Conservation (phyloP, 2,888 invertebrate genomes). For the Andrena bucephala region DNA sequence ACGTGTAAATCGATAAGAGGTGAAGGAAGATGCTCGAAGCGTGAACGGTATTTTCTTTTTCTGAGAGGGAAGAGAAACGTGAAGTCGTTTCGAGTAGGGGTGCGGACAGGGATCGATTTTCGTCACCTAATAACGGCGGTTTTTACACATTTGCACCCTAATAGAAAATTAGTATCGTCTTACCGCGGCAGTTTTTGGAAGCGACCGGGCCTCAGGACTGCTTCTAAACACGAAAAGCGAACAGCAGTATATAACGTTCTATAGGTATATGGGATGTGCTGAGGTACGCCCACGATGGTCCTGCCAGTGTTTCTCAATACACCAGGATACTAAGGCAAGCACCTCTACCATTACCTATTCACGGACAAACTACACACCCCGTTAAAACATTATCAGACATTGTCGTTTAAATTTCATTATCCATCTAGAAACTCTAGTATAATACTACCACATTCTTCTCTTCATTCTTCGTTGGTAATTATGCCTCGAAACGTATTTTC, state of each 20-base stretch:
- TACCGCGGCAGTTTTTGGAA: slow-evolving; percentile 76
- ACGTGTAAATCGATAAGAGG: neutral
- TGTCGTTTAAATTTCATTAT: too few species aligned
- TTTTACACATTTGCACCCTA: slow-evolving; percentile 74
- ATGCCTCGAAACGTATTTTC: too few species aligned
- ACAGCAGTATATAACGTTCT: slow-evolving; percentile 76
- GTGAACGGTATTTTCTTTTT: neutral
- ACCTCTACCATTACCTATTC: too few species aligned
- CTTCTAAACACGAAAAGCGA: slow-evolving; percentile 82
- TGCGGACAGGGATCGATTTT: slow-evolving; percentile 61
- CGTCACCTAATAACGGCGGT: slow-evolving; percentile 70
- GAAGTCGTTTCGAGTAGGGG: slow-evolving; percentile 35
- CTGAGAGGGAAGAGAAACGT: slow-evolving; percentile 3
- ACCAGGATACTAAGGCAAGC: slow-evolving; percentile 6
- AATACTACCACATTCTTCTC: too few species aligned
- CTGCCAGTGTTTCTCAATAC: slow-evolving; percentile 81
- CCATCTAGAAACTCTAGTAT: too few species aligned
- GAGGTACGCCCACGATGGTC: slow-evolving; percentile 82
- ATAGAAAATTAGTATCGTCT: slow-evolving; percentile 82
- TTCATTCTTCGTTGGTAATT: too few species aligned
- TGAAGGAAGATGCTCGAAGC: neutral
- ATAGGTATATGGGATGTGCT: slow-evolving; percentile 81
- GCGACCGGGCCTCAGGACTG: slow-evolving; percentile 75
- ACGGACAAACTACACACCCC: too few species aligned
- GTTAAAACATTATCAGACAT: too few species aligned